Evolutionary conservation across 2,888 invertebrate species (phyloP).

Genomic region (Geotrupes spiniger): DNA sequence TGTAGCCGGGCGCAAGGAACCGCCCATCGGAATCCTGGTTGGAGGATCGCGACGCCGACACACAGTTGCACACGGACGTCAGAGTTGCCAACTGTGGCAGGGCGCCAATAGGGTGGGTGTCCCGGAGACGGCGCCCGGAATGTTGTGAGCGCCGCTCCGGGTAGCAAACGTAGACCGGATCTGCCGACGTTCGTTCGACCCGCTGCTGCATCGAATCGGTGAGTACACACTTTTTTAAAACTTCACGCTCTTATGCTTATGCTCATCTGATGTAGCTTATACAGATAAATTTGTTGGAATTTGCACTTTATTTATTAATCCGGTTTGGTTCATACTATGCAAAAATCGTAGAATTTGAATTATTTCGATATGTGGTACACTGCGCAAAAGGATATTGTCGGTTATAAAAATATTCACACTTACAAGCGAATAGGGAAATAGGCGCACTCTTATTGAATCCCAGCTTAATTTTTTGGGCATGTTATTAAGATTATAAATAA

Average conservation of each 20-base stretch:
- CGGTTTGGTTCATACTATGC: too few relatives aligned
- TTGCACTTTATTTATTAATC: too few relatives aligned
- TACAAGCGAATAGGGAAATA: too few relatives aligned
- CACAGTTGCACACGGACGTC: constrained; percentile 42
- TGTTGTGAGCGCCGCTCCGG: constrained; percentile 50
- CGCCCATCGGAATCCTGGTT: constrained; percentile 32
- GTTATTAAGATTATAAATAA: too few relatives aligned
- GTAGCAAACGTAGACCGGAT: constrained; percentile 48
- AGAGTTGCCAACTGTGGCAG: constrained; percentile 45
- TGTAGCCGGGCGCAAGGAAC: constrained; percentile 35
- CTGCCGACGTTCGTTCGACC: constrained; percentile 33
- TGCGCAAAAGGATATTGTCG: too few relatives aligned
- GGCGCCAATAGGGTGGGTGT: constrained; percentile 52
- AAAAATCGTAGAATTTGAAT: too few relatives aligned
- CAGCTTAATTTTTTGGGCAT: too few relatives aligned
- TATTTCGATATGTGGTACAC: too few relatives aligned
- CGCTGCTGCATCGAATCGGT: constrained; percentile 31
- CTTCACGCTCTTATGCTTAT: not conserved
- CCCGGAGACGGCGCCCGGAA: constrained; percentile 56
- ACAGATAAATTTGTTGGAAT: too few relatives aligned
- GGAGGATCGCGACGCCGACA: constrained; percentile 31
- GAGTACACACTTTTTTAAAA: constrained; percentile 21
- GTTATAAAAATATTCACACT: constrained; percentile 4
- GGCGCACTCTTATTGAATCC: too few relatives aligned
- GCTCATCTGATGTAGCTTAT: not conserved